These are phyloP conservation scores for Gandaritis pyraliata DNA, from an alignment of 2,888 invertebrate species.

Conservation along the genomic window DNA sequence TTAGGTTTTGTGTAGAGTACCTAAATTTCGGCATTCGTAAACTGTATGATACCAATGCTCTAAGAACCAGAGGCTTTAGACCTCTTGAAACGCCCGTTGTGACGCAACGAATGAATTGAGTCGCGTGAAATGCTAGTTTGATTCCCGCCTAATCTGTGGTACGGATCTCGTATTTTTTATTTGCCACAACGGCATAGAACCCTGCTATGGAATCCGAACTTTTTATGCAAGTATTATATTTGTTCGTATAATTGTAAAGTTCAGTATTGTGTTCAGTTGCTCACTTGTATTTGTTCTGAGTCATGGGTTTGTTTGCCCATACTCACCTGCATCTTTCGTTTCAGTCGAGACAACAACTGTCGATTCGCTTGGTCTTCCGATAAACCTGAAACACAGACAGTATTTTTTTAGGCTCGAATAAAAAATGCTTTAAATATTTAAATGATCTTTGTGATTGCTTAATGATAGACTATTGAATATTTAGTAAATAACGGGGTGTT, in stretches of 20 bases:
- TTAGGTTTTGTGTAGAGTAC: not conserved
- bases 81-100: no score
- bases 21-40: not conserved
- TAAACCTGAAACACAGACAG: constrained; percentile 47
- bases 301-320: constrained; percentile 31
- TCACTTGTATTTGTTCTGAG: constrained; percentile 28
- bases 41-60: no score
- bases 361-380: constrained; percentile 67
- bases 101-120: not conserved
- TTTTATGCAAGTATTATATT: no score
- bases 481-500: no score
- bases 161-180: no score
- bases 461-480: no score
- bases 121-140: not conserved
- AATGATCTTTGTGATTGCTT: no score
- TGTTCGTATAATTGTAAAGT: not conserved
- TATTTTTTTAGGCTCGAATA: not conserved
- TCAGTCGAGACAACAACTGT: constrained; percentile 75
- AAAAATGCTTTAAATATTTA: no score
- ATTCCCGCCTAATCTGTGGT: no score
- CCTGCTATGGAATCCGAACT: no score
- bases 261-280: constrained; percentile 8
- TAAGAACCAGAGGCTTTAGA: no score
- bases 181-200: no score
- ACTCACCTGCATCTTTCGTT: constrained; percentile 77